A percentile compares a stretch with the other conserved stretches of the same genome.
Evolutionary conservation across 2,888 invertebrate genomes (phyloP).

Genomic region (Polia nebulosa): DNA sequence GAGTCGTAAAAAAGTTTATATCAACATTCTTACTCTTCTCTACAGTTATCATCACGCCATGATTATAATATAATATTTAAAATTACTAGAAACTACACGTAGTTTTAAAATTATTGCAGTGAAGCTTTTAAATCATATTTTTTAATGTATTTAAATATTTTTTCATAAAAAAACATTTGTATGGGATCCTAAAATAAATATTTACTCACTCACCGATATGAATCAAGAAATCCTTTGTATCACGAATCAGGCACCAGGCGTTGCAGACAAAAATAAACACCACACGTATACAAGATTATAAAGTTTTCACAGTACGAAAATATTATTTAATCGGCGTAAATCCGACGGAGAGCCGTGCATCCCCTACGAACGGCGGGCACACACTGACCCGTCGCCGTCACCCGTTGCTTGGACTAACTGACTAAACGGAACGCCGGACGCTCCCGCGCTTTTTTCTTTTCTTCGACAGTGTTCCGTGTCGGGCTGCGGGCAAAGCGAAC

Average conservation of each 20-base stretch:
- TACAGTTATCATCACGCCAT: neutral
- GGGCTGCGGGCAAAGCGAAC: constrained; percentile 67
- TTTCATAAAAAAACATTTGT: too few species aligned
- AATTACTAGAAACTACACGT: neutral
- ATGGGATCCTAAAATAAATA: neutral
- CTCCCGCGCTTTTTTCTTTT: constrained; percentile 73
- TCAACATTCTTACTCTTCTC: neutral
- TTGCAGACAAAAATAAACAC: constrained; percentile 70
- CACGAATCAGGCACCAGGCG: constrained; percentile 49
- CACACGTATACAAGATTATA: constrained; percentile 66
- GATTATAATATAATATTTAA: neutral
- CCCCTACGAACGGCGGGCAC: constrained; percentile 74
- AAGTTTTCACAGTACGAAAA: constrained; percentile 64
- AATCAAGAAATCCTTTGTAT: constrained; percentile 68
- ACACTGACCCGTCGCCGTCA: constrained; percentile 78
- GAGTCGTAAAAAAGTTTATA: constrained; percentile 12
- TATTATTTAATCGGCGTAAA: constrained; percentile 70
- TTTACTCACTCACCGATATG: constrained; percentile 63
- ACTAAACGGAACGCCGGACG: constrained; percentile 60
- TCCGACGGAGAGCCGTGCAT: constrained; percentile 71
- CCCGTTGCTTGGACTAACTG: constrained; percentile 43
- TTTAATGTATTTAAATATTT: constrained; percentile 9
- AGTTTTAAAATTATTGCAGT: neutral
- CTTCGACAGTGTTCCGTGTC: constrained; percentile 72
- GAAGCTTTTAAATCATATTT: neutral